These are phyloP conservation scores for Psophia crepitans DNA, from an alignment of 2,113 vertebrate species.

Conservation along the genomic window DNA sequence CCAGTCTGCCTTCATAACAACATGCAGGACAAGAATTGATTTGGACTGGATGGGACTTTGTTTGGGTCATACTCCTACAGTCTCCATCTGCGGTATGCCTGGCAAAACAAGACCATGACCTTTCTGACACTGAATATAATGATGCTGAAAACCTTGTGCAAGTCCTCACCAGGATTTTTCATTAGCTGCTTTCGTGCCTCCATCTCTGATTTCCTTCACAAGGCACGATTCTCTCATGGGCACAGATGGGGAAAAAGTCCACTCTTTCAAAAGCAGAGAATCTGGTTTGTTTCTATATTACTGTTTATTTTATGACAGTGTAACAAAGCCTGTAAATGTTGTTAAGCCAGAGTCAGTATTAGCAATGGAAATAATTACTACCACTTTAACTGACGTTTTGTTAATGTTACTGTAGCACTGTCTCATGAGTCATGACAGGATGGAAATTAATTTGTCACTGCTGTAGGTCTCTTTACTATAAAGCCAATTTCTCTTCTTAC, in stretches of 20 bases:
- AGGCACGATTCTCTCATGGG: not conserved
- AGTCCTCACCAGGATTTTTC: not conserved
- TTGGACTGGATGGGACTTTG: not conserved
- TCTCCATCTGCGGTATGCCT: not conserved
- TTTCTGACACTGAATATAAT: not conserved
- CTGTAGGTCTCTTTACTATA: slow-evolving; percentile 55
- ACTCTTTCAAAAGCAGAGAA: not conserved
- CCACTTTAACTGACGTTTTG: not conserved
- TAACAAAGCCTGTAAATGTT: slow-evolving; percentile 32
- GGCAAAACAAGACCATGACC: not conserved
- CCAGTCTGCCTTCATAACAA: not conserved
- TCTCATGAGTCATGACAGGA: slow-evolving; percentile 57
- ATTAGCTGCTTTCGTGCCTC: not conserved
- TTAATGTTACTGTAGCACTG: not conserved
- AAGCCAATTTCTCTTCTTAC: slow-evolving; percentile 6
- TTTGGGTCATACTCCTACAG: not conserved
- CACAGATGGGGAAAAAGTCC: not conserved
- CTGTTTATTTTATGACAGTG: slow-evolving; percentile 47
- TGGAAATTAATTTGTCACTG: slow-evolving; percentile 60
- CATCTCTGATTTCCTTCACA: not conserved
- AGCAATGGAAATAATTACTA: slow-evolving; percentile 63
- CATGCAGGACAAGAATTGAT: not conserved
- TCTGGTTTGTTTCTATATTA: slow-evolving; percentile 32
- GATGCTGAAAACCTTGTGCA: not conserved
- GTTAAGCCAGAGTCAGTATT: slow-evolving; percentile 19